These are phyloP conservation scores for Euplexia lucipara DNA, from an alignment of 2,888 invertebrate genomes.

Conservation along the genomic window DNA sequence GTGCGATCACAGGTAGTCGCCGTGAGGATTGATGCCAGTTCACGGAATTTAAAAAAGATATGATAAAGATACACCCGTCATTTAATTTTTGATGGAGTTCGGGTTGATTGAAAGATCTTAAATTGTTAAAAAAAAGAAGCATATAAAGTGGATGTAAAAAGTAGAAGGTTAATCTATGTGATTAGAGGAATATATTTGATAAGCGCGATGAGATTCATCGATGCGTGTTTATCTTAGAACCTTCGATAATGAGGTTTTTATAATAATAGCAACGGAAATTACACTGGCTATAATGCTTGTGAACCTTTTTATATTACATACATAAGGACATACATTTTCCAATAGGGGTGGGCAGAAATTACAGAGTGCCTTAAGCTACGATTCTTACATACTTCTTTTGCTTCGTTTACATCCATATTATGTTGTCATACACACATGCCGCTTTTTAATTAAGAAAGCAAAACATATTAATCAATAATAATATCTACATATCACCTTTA, in stretches of 20 bases:
- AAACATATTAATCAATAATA: constrained; percentile 21
- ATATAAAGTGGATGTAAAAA: constrained; percentile 60
- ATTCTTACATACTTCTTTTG: too few species aligned
- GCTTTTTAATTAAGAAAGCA: too few species aligned
- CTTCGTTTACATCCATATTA: too few species aligned
- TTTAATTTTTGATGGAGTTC: constrained; percentile 71
- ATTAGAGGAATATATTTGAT: constrained; percentile 60
- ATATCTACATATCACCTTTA: neutral
- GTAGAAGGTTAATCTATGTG: constrained; percentile 53
- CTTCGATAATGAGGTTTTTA: constrained; percentile 46
- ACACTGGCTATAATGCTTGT: constrained; percentile 24
- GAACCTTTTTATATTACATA: constrained; percentile 12
- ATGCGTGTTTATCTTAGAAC: constrained; percentile 54
- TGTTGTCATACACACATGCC: too few species aligned
- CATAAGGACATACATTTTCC: too few species aligned
- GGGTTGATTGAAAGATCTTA: constrained; percentile 74
- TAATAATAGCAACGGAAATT: constrained; percentile 35
- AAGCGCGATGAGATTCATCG: constrained; percentile 39
- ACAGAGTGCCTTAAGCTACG: too few species aligned
- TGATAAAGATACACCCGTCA: constrained; percentile 67
- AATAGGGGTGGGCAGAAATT: too few species aligned
- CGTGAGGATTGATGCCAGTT: constrained; percentile 54
- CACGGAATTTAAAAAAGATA: constrained; percentile 65
- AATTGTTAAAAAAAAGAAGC: constrained; percentile 63
- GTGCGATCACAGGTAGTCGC: constrained; percentile 69